Evolutionary conservation across 2,888 invertebrate species (phyloP).

Genomic region (Palloptera scutellata): DNA sequence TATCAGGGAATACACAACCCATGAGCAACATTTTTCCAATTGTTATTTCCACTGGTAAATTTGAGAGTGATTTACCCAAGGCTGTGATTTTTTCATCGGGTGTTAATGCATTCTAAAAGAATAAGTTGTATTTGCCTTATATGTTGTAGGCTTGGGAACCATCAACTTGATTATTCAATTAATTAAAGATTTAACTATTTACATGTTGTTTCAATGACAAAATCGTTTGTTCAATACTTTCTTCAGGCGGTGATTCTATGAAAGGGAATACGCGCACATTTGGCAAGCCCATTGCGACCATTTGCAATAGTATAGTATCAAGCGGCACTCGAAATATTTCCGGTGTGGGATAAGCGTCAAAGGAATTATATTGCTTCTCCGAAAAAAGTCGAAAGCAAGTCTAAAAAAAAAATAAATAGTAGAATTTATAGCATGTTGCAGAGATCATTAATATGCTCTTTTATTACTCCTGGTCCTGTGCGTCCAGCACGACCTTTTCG

Average conservation of each 20-base stretch:
- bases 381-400: slow-evolving; percentile 89
- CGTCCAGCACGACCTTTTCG: slow-evolving; percentile 95
- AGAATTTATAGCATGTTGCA: not conserved
- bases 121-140: not conserved
- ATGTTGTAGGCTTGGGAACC: not conserved
- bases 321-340: slow-evolving; percentile 94
- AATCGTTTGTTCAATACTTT: slow-evolving; percentile 87
- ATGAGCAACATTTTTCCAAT: slow-evolving; percentile 95
- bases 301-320: slow-evolving; percentile 88
- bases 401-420: slow-evolving; percentile 38
- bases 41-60: slow-evolving; percentile 92
- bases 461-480: slow-evolving; percentile 84
- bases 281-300: slow-evolving; percentile 92
- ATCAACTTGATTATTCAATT: not conserved
- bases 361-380: slow-evolving; percentile 79
- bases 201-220: slow-evolving; percentile 86
- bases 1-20: slow-evolving; percentile 87
- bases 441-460: not conserved
- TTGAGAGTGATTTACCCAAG: slow-evolving; percentile 85
- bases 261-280: slow-evolving; percentile 94
- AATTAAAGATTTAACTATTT: slow-evolving; percentile 23
- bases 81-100: slow-evolving; percentile 83
- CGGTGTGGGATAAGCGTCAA: slow-evolving; percentile 87
- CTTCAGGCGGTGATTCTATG: slow-evolving; percentile 87
- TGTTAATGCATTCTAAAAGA: slow-evolving; percentile 76